phyloP scores from a whole-genome alignment of 2,797 vertebrate species.

The Coccyzus lansbergi region DNA sequence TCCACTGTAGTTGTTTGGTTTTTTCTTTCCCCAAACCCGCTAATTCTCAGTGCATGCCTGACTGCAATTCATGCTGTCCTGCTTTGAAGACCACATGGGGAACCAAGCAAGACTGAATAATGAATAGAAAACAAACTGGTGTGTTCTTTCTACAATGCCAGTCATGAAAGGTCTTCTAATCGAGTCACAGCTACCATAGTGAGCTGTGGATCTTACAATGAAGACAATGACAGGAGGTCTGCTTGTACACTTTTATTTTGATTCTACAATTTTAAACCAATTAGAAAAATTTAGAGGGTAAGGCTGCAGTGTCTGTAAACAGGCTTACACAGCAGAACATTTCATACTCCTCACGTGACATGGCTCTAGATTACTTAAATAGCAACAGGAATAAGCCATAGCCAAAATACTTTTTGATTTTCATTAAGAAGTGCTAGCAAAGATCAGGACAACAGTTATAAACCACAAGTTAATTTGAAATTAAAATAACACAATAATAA shows the following conservation, averaged over 20 bases:
- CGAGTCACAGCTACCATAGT: not conserved
- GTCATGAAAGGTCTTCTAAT: not conserved
- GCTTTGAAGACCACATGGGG: not conserved
- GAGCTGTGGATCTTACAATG: not conserved
- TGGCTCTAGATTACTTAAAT: not conserved
- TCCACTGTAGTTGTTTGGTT: not conserved
- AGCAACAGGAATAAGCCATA: not conserved
- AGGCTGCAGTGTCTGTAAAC: not conserved
- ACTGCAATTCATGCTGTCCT: not conserved
- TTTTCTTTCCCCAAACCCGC: not conserved
- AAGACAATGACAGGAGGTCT: not conserved
- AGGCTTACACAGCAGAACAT: not conserved
- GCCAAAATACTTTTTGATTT: not conserved
- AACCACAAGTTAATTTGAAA: not conserved
- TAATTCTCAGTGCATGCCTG: not conserved
- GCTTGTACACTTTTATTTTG: not conserved
- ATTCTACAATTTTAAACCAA: not conserved
- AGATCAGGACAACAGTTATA: not conserved
- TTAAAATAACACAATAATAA: not conserved
- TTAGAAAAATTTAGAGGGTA: not conserved
- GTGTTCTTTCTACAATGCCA: not conserved
- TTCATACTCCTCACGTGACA: not conserved
- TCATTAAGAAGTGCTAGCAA: not conserved
- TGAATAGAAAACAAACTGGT: not conserved
- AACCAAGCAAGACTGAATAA: not conserved